Evolutionary conservation across 2,888 invertebrate species (phyloP), one percentile per base, ranked within the genome.

Genomic region (Drosophila fulvimacula): DNA sequence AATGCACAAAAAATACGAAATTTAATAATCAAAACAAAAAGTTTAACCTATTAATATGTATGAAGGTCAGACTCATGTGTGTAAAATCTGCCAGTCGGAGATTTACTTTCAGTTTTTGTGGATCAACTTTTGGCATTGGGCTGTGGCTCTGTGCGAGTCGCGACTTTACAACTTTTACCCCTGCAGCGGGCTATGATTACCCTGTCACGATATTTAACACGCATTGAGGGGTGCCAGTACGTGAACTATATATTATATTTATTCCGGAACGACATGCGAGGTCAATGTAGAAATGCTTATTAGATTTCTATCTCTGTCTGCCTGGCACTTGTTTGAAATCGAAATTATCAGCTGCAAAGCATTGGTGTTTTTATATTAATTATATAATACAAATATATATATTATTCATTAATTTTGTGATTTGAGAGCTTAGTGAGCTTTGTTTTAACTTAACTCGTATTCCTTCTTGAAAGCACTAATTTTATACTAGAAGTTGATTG

Each of bases 71-170:
- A 55, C 73, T 61, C 53, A 53, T 49, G 63, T 74, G 60, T 70
- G 27, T 55, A 60, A 63, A 59, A 77, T 67, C 65, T 49, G 24
- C 71, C 49, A 34, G 19, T 32, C 46, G 36, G 64, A 69, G 38
- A 36, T 39, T 51, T 67, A 84, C 84, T 83, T 87, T 83, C 87
- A 70, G 67, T 76, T 81, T 77, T 48, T 63, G n/a, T 62, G 52
- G 46, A 44, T 30, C 42, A n/a, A 10, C 49, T 38, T 15, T 55
- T 70, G 71, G 55, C 70, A 64, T 71, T 70, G 56, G 56, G 46
- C 30, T 30, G 21, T 49, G 27, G 32, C 39, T 46, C 27, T 11
- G n/a, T 48, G 30, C 46, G 46, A 30, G 32, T 46, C 34, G 13
- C 30, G 21, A 19, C 10, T 34, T 9, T 5, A 46, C 44, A n/a